Base-by-base conservation (phyloP, 1,140 invertebrate species). In the Papilio machaon region DNA sequence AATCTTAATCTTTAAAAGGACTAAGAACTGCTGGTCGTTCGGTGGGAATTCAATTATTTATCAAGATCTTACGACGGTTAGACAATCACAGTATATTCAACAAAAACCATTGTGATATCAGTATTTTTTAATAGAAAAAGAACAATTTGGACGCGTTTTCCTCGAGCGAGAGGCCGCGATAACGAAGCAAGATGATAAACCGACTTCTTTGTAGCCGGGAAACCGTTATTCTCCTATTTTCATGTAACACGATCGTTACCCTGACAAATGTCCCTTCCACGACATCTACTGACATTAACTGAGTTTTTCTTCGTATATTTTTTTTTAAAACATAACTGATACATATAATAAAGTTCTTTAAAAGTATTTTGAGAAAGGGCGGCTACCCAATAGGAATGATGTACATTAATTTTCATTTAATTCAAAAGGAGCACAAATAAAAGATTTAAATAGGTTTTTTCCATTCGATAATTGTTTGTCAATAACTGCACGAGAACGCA, bases 131-230 rank as follows among this genome's bases (percentile, higher is more conserved):
- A 58, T 6, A 67, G 60, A 35, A 70, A 70, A 35, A 70, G 30
- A 70, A 70, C 64, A 64, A 70, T 70, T 70, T 35, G 0, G 13
- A 17, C 0, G 30, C 6, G 67, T 70, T 70, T 70, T 70, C 67
- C 67, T 70, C 15, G 2, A 70, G 19, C 23, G 9, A 70, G 64
- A 19, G 64, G 67, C 54, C 10, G 43, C 17, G 38, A 73, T 73
- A 73, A 73, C 73, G 73, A 73, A 73, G 73, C 17, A 73, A 73
- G 73, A 73, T 73, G 73, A 73, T 38, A 43, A 38, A 73, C 35
- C 73, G 73, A n/a, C 73, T 30, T 15, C 35, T 73, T 73, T 43
- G 38, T 73, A 73, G 38, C 73, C 13, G 64, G 11, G 64, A 70
- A 73, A 73, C 73, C 73, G 73, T n/a, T 43, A 46, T 46, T 1